Evolutionary conservation across 2,888 invertebrate genomes (phyloP).

Genomic region (Euzophera pinguis): DNA sequence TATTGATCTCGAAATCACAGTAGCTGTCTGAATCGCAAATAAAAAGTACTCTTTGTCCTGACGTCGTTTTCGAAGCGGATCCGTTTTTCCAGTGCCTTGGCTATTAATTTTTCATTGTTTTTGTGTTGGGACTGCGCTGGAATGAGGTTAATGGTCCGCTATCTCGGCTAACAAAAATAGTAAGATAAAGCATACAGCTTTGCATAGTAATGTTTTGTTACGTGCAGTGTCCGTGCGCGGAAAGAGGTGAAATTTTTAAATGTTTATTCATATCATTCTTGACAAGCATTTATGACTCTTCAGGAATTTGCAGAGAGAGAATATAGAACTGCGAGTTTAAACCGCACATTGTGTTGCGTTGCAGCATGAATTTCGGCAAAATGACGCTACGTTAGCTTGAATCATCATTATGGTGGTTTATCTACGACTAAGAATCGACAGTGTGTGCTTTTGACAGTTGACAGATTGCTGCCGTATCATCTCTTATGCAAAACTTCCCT

Average conservation of each 20-base stretch:
- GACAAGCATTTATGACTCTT: conserved; percentile 1
- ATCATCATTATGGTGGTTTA: no score
- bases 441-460: no score
- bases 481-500: no score
- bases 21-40: conserved; percentile 51
- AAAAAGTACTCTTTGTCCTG: conserved; percentile 42
- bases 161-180: conserved; percentile 8
- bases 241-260: conserved; percentile 2
- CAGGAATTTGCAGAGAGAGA: neutral
- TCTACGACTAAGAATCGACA: no score
- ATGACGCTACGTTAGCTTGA: no score
- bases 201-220: conserved; percentile 10
- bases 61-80: conserved; percentile 4
- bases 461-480: no score
- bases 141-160: conserved; percentile 12
- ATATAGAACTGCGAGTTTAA: neutral
- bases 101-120: conserved; percentile 13
- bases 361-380: no score
- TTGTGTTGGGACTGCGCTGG: neutral
- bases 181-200: conserved; percentile 10
- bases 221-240: neutral
- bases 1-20: conserved; percentile 70
- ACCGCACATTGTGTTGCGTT: neutral
- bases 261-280: conserved; percentile 7
- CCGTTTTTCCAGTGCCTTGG: conserved; percentile 3